Conservation (phyloP, 2,113 vertebrate species). For the Eulemur macaco region DNA sequence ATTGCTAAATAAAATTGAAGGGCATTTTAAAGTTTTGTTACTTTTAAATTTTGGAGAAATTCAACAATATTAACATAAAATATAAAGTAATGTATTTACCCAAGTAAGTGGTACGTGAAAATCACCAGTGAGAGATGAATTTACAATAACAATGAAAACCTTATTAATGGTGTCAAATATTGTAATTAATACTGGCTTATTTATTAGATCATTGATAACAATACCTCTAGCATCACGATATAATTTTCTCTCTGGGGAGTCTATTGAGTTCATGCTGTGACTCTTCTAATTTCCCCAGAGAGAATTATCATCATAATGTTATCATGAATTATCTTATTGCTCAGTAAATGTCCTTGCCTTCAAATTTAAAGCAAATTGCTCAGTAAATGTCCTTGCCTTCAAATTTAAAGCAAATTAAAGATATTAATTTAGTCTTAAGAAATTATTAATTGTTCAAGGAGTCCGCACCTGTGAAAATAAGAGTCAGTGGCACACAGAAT, state of each 20-base stretch:
- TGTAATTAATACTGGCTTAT: constrained; percentile 48
- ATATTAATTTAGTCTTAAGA: constrained; percentile 35
- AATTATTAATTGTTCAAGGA: neutral
- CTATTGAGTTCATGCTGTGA: constrained; percentile 13
- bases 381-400: constrained; percentile 2
- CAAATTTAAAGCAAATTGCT: constrained; percentile 51
- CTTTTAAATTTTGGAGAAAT: neutral
- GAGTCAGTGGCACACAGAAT: neutral
- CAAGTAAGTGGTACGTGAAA: neutral
- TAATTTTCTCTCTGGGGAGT: constrained; percentile 59
- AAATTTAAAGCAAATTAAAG: constrained; percentile 48
- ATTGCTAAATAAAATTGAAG: constrained; percentile 13
- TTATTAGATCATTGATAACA: constrained; percentile 41
- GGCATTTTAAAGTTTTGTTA: neutral
- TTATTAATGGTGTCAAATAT: constrained; percentile 51
- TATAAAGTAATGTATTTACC: neutral
- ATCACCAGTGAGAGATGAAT: neutral
- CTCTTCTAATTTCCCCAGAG: constrained; percentile 59
- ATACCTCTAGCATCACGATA: constrained; percentile 32
- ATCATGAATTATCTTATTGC: constrained; percentile 34
- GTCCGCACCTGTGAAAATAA: neutral
- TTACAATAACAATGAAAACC: neutral
- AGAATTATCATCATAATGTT: constrained; percentile 12
- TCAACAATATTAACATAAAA: neutral
- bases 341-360: constrained; percentile 11